Base-by-base conservation (phyloP, 2,797 vertebrate genomes). In the Rhabdophis nuchalis region DNA sequence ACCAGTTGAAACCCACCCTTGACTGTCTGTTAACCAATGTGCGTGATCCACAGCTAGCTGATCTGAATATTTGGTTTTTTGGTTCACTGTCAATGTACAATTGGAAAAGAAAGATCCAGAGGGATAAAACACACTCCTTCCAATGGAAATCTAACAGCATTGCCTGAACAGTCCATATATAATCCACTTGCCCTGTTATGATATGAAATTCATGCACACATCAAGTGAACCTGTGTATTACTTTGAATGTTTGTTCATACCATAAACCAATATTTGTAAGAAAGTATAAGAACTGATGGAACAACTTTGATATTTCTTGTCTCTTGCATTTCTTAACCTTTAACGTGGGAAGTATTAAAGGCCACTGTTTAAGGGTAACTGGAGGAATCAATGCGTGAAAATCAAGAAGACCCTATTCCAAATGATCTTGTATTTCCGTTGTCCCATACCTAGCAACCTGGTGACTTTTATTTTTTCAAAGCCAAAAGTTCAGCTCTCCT, bases 11-110 rank as follows among this genome's bases (percentile, higher is more conserved):
- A n/a, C n/a, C n/a, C n/a, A n/a, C n/a, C n/a, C n/a, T n/a, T n/a
- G n/a, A 36, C 94, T 92, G 92, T 95, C 96, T 96, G 86, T 93
- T 82, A 94, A 93, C 91, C 32, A 94, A 96, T 95, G 56, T 92
- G 91, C 90, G 96, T 96, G 93, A 95, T 96, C 91, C 54, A 56
- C 64, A 56, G 91, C 87, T 89, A 97, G 60, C 20, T 95, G 95
- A 94, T 95, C 93, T 92, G 60, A 94, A 93, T 36, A 72, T 93
- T 94, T 95, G 91, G 95, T 93, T 97, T 32, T 92, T 29, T 18
- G 93, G 90, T 94, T 95, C 87, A 93, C 85, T 96, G 89, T 90
- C 85, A 94, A 56, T 96, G 64, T 92, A 36, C 32, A 95, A 89
- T 91, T 88, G 32, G 90, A 91, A 94, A 95, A 90, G 7, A 94